A percentile compares a stretch with the other conserved stretches of the same genome.
Evolutionary conservation across 2,113 vertebrate genomes (phyloP).

Genomic region (Stegastes partitus): DNA sequence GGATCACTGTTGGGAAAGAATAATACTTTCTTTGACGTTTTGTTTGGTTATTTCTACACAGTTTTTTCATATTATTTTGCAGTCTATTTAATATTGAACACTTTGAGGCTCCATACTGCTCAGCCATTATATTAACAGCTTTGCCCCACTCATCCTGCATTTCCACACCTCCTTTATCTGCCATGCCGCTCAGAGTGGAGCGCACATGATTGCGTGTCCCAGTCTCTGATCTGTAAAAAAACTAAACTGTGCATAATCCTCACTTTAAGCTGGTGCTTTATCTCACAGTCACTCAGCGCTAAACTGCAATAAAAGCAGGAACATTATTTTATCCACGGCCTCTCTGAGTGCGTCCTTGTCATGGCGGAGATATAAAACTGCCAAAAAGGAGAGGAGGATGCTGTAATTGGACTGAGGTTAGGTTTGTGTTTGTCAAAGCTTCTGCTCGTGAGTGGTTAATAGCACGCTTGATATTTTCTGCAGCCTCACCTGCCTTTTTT

Average conservation of each 20-base stretch:
- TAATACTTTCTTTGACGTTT: too few relatives aligned
- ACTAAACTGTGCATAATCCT: slow-evolving; percentile 34
- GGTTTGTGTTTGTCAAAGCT: slow-evolving; percentile 16
- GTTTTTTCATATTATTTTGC: neutral
- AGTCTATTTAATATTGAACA: slow-evolving; percentile 2
- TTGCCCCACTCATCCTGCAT: slow-evolving; percentile 24
- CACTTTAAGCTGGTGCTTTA: slow-evolving; percentile 34
- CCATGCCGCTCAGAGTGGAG: slow-evolving; percentile 25
- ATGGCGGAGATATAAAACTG: neutral
- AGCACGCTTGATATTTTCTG: neutral
- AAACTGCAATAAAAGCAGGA: slow-evolving; percentile 22
- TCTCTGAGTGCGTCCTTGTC: slow-evolving; percentile 1
- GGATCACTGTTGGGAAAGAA: too few relatives aligned
- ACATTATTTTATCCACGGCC: slow-evolving; percentile 10
- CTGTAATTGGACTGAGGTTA: slow-evolving; percentile 10
- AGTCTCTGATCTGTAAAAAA: slow-evolving; percentile 25
- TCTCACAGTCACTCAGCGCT: slow-evolving; percentile 6
- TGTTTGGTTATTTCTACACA: neutral
- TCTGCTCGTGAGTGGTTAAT: slow-evolving; percentile 26
- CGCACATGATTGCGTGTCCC: slow-evolving; percentile 13
- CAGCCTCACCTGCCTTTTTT: slow-evolving; percentile 1
- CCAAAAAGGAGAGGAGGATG: neutral
- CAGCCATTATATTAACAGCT: slow-evolving; percentile 36
- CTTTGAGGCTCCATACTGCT: slow-evolving; percentile 27
- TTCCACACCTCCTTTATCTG: slow-evolving; percentile 25